Evolutionary conservation across 37 sponge, comb jelly and placozoan genomes (phyloP), one percentile per base, ranked within the genome.

Genomic region (Dysidea cf. avara): DNA sequence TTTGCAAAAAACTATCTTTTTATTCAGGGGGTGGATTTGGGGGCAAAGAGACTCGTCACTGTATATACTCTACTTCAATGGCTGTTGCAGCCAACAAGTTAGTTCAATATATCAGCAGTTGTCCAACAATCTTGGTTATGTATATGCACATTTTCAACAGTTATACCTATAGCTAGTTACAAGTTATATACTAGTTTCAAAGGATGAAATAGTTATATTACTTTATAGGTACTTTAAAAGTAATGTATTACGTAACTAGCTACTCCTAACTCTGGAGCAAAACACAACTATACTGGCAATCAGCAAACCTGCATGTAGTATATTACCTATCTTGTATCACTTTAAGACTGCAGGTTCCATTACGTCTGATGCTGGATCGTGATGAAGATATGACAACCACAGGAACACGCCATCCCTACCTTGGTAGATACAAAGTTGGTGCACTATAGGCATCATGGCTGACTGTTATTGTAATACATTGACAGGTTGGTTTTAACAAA

Each of bases 1-100:
- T 33, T 40, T 56, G 61, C 29, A 18, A 30, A 6, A 55, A 7
- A 18, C 39, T 2, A 29, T 33, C 14, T 26, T 6, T 40, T 5
- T 61, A 7, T 16, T 16, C 36, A 90, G 92, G 94, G 37, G 95
- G 95, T 16, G 95, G 95, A n/a, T 94, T 94, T 86, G 95, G 95
- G 16, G 95, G 95, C 0, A 94, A 94, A 49, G 90, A 94, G 58
- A 89, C 84, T 20, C 46, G 87, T 1, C 38, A 66, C 31, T 51
- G 56, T 35, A 60, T 50, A 2, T 56, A 86, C 1, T 53, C 90
- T 0, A 64, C 68, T 24, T 80, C 90, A 20, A 24, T 80, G 33
- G 95, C 90, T 29, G 78, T 94, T 22, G 95, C 90, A 51, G 95
- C 95, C 16, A 63, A 88, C 61, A 93, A 85, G 94, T 84, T 17